These are phyloP conservation scores for Aplidium turbinatum DNA, from an alignment of 23 tunicate species.

Conservation along the genomic window DNA sequence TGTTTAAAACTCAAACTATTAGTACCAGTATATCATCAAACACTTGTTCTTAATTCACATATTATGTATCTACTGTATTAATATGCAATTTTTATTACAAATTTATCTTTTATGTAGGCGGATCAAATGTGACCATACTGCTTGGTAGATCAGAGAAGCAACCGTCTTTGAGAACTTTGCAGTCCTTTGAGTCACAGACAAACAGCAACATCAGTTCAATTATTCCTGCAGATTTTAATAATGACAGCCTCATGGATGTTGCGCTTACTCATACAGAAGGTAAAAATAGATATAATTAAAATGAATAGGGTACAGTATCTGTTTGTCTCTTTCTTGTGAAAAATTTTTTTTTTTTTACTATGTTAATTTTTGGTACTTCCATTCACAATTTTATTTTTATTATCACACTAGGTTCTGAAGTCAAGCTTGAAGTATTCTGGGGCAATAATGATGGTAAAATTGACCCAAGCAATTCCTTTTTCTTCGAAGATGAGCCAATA, in stretches of 20 bases:
- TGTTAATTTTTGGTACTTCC: background rate
- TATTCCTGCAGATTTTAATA: conserved; percentile 86
- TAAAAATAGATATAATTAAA: too few species aligned
- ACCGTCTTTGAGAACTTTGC: too few species aligned
- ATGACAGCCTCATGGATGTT: conserved; percentile 54
- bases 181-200: too few species aligned
- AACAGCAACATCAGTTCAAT: conserved; percentile 33
- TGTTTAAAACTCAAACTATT: too few species aligned
- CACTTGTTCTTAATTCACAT: too few species aligned
- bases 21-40: too few species aligned
- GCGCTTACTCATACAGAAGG: conserved; percentile 8
- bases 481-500: background rate
- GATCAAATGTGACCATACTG: too few species aligned
- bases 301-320: too few species aligned
- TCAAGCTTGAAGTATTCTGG: conserved; percentile 2
- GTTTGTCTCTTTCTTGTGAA: background rate
- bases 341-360: background rate
- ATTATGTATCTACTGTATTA: too few species aligned
- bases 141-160: too few species aligned
- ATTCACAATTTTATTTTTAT: background rate
- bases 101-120: too few species aligned
- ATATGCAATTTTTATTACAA: too few species aligned
- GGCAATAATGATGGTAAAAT: conserved; percentile 8
- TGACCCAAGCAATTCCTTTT: background rate
- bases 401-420: background rate